Evolutionary conservation across 2,888 invertebrate species (phyloP).

Genomic region (Laothoe populi): DNA sequence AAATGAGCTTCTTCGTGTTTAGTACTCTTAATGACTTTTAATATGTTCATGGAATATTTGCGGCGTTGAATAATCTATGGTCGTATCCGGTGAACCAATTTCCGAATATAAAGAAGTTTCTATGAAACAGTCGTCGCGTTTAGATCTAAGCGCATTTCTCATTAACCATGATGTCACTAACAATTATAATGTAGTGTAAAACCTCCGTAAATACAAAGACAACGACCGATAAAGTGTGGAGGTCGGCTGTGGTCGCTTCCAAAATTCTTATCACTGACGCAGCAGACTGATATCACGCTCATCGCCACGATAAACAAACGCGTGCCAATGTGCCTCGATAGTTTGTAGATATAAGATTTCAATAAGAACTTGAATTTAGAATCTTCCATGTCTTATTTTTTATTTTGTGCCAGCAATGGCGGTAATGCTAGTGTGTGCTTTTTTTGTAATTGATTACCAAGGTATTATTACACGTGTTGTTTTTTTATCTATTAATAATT

Average conservation of each 20-base stretch:
- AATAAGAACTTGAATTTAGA: not conserved
- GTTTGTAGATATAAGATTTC: not conserved
- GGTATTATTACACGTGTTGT: too few relatives aligned
- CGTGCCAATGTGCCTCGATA: constrained; percentile 13
- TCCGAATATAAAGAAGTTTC: not conserved
- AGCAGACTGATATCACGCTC: constrained; percentile 2
- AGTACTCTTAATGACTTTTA: not conserved
- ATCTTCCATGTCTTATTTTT: too few relatives aligned
- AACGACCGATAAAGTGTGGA: constrained; percentile 74
- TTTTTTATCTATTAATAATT: too few relatives aligned
- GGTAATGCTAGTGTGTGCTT: too few relatives aligned
- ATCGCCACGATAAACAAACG: constrained; percentile 9
- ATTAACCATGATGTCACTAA: constrained; percentile 24
- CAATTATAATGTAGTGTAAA: constrained; percentile 39
- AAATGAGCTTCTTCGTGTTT: not conserved
- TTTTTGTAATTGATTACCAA: too few relatives aligned
- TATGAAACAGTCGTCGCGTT: too few relatives aligned
- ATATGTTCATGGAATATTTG: not conserved
- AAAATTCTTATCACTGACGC: constrained; percentile 45
- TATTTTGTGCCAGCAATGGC: too few relatives aligned
- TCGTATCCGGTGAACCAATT: not conserved
- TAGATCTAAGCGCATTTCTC: not conserved
- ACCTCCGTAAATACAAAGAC: constrained; percentile 65
- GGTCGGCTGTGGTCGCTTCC: constrained; percentile 55
- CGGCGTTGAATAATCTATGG: not conserved